Base-by-base conservation (phyloP, 2,797 vertebrate genomes). In the Spatula versicolor region DNA sequence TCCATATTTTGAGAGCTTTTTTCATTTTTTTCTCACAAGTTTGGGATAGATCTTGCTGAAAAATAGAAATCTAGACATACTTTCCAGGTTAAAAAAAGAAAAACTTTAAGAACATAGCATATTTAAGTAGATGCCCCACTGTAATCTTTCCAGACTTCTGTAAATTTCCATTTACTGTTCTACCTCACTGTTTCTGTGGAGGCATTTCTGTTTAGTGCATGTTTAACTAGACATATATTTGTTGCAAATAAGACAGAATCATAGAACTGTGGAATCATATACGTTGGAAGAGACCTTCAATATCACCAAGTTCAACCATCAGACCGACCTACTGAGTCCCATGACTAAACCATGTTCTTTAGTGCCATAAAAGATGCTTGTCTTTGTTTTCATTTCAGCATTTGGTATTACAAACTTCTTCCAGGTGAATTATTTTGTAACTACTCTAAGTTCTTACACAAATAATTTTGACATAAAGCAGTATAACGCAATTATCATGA, bases 41-140 rank as follows among this genome's bases (percentile, higher is more conserved):
- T 80, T 86, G 28, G 20, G 56, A 72, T 35, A 56, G 9, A 85
- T 41, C 62, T 95, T 88, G 56, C 31, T 67, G 64, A 74, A 90
- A 96, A 90, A 77, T 6, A 86, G 50, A 95, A 96, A 95, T 52
- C 55, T 39, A 95, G 79, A 39, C 52, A 52, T 75, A 60, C 83
- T 96, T 95, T 96, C 67, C 28, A 83, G 35, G 68, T 92, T 88
- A 35, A 82, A 93, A 91, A 87, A 60, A 63, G 86, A 80, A 81
- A 74, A 33, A 23, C 54, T 55, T 62, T 46, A 92, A 78, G 25
- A 84, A 46, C 31, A 11, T 45, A 37, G 17, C n/a, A 85, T 11
- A 16, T 83, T 96, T 94, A 84, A 89, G 33, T 80, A 43, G 30
- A 46, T 72, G 54, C 68, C 64, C 95, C 33, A 14, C 19, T 39